Conservation (phyloP, 2,888 invertebrate species). For the Epinotia ramella region DNA sequence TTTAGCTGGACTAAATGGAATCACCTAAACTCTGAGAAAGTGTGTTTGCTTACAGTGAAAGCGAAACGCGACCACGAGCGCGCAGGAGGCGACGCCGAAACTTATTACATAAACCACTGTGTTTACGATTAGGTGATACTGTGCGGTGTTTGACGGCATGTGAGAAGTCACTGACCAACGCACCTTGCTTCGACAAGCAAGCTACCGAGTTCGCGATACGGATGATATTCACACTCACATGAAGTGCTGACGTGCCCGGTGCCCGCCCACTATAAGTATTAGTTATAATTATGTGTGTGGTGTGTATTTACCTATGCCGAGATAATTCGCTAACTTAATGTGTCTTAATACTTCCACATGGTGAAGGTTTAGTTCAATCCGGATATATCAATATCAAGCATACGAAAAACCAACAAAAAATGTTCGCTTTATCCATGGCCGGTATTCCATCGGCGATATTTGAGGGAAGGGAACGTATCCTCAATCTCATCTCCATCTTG, state of each 20-base stretch:
- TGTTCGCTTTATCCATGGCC: no score
- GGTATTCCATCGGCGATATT: no score
- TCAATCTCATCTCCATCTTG: no score
- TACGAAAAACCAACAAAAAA: no score
- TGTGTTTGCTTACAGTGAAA: slow-evolving; percentile 71
- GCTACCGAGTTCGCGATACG: not conserved
- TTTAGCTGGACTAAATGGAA: slow-evolving; percentile 44
- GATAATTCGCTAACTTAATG: no score
- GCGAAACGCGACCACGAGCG: slow-evolving; percentile 68
- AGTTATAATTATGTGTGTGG: no score
- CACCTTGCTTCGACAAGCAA: slow-evolving; percentile 2
- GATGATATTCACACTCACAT: not conserved
- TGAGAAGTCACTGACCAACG: slow-evolving; percentile 34
- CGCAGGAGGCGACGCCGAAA: slow-evolving; percentile 65
- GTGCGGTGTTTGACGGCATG: slow-evolving; percentile 47
- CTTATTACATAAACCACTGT: slow-evolving; percentile 73
- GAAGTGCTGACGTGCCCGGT: not conserved
- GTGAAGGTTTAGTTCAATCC: no score
- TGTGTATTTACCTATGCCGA: no score
- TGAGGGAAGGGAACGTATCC: no score
- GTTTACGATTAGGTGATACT: slow-evolving; percentile 74
- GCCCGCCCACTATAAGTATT: no score
- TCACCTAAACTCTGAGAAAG: slow-evolving; percentile 74
- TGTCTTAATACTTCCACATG: no score
- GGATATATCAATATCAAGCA: no score